A percentile compares a stretch with the other conserved stretches of the same genome.
These are phyloP conservation scores for Drosophila multiciliata DNA, from an alignment of 2,888 invertebrate genomes.

Conservation along the genomic window DNA sequence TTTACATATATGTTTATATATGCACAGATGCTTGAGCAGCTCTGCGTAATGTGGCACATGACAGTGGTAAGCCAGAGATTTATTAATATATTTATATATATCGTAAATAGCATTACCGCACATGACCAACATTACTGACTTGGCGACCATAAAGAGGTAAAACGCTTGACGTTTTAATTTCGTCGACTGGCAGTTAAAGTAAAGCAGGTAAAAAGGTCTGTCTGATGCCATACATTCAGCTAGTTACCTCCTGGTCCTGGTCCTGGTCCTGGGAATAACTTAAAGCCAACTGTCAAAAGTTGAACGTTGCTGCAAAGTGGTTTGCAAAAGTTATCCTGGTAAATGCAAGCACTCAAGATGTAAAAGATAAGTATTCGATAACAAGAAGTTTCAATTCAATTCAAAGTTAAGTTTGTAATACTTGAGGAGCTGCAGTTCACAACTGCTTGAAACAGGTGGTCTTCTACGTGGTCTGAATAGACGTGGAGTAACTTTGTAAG, in stretches of 20 bases:
- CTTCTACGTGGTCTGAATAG: neutral
- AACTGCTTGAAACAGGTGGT: no score
- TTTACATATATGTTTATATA: neutral
- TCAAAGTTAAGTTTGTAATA: neutral
- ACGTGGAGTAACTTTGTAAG: neutral
- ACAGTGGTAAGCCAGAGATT: constrained; percentile 23
- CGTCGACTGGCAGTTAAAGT: neutral
- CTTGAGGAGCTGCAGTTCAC: neutral
- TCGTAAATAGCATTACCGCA: neutral
- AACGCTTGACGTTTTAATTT: constrained; percentile 3
- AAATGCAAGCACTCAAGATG: neutral
- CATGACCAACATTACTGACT: constrained; percentile 1
- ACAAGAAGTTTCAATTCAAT: neutral
- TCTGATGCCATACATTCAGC: constrained; percentile 1
- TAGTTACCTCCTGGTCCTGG: neutral
- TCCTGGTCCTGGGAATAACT: neutral
- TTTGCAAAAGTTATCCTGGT: neutral
- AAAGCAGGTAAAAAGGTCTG: neutral
- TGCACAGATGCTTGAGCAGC: neutral
- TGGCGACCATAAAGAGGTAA: constrained; percentile 7
- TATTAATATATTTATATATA: neutral
- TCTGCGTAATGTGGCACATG: constrained; percentile 9
- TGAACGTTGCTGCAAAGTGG: neutral
- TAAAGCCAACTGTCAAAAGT: neutral
- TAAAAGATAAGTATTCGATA: neutral